A percentile compares a stretch with the other conserved stretches of the same genome.
These are phyloP conservation scores for Archocentrus centrarchus DNA, from an alignment of 2,113 vertebrate species.

Conservation along the genomic window DNA sequence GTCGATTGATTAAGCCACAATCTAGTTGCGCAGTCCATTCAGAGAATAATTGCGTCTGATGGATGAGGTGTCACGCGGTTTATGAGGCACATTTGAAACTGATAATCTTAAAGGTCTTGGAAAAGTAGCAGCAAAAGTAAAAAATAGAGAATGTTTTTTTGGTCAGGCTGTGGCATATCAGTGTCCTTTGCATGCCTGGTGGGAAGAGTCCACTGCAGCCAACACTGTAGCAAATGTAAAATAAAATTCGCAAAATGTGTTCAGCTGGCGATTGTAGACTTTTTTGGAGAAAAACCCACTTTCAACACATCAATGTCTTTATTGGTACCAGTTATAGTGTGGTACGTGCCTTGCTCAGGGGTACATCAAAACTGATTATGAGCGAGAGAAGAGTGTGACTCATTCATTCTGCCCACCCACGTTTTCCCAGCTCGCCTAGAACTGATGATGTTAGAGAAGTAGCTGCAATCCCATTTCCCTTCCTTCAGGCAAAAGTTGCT, in stretches of 20 bases:
- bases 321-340: neutral
- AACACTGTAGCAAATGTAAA: neutral
- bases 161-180: neutral
- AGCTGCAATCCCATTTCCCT: slow-evolving; percentile 23
- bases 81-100: slow-evolving; percentile 33
- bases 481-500: slow-evolving; percentile 27
- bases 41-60: slow-evolving; percentile 54
- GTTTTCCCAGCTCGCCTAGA: slow-evolving; percentile 15
- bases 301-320: neutral
- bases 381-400: slow-evolving; percentile 40
- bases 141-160: neutral
- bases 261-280: neutral
- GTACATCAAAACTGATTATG: slow-evolving; percentile 18
- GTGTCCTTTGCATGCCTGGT: neutral
- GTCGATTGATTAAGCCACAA: slow-evolving; percentile 53
- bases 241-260: neutral
- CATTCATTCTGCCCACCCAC: slow-evolving; percentile 42
- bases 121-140: neutral
- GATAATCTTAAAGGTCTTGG: neutral
- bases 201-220: neutral
- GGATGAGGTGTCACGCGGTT: slow-evolving; percentile 38
- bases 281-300: neutral
- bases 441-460: slow-evolving; percentile 42
- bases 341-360: slow-evolving; percentile 25
- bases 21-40: slow-evolving; percentile 36